Conservation (phyloP, 2,113 vertebrate genomes). For the Gyps fulvus region DNA sequence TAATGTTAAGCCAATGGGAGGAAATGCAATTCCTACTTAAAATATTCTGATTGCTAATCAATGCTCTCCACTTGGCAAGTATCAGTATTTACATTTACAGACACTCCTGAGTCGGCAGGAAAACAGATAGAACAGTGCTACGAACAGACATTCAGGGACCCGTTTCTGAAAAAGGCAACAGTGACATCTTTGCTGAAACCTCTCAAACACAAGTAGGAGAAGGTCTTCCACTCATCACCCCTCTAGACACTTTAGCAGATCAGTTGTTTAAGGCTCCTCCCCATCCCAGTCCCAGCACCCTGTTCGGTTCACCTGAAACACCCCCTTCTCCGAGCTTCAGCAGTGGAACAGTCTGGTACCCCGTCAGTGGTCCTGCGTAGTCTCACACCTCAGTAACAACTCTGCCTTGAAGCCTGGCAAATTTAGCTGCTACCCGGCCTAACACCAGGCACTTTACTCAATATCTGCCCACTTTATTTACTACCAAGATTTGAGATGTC, state of each 20-base stretch:
- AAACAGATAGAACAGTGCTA: neutral
- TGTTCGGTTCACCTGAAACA: neutral
- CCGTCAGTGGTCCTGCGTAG: neutral
- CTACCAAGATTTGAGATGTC: neutral
- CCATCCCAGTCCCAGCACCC: neutral
- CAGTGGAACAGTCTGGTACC: neutral
- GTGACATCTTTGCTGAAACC: neutral
- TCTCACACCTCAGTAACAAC: neutral
- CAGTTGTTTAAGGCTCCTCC: neutral
- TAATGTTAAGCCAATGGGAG: neutral
- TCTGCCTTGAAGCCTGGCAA: neutral
- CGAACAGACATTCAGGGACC: rapidly evolving
- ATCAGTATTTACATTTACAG: neutral
- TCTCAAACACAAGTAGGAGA: neutral
- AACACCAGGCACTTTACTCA: neutral
- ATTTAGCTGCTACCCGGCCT: neutral
- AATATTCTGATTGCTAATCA: neutral
- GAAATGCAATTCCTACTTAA: neutral
- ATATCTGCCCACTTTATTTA: neutral
- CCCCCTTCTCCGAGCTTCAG: neutral
- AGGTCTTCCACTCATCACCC: neutral
- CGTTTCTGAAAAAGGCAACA: neutral
- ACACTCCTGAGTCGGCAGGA: neutral
- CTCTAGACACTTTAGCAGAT: neutral
- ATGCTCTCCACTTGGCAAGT: neutral